Base-by-base conservation (phyloP, 1,140 invertebrate genomes). In the Drosophila busckii region DNA sequence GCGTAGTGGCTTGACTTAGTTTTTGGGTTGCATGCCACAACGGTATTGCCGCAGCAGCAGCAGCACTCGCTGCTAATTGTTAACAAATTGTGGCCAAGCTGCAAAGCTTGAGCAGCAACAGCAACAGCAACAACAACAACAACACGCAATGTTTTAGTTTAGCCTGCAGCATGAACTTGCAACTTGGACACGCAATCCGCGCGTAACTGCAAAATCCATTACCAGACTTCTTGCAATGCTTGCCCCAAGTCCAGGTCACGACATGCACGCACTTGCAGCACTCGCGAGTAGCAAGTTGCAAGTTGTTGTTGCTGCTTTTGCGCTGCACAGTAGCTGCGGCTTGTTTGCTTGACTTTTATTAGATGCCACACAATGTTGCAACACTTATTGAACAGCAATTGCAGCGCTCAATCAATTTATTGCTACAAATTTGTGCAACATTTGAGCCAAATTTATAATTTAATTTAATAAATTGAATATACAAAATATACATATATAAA, bases 181-280 rank as follows among this genome's bases (percentile, higher is more conserved):
- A 16, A 4, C 10, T 34, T 22, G 17, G 8, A 45, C 73, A 80
- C 71, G 71, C 71, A 71, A 78, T 55, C 73, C 41, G 12, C 68
- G 56, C 68, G 73, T 78, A 78, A 80, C 53, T 73, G 54, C n/a
- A 60, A 76, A 76, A 70, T 60, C 56, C 73, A 78, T 71, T 67
- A 68, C 62, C 70, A 35, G n/a, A n/a, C n/a, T n/a, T n/a, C n/a
- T n/a, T n/a, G n/a, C n/a, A n/a, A n/a, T n/a, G n/a, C n/a, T n/a
- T n/a, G 34, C 7, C 40, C 31, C 23, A 19, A 26, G 37, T 48
- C 12, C 40, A 34, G 49, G 37, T 42, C 50, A 61, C 48, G 41
- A 53, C 61, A 76, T 55, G 66, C 59, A 75, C 22, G 9, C 49
- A 53, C 12, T 28, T 16, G 2, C 50, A 29, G 5, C 16, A 15